Percentiles rank a stretch among this genome's conserved stretches.
Evolutionary conservation across 2,888 invertebrate species (phyloP).

Genomic region (Trichacis sp.): DNA sequence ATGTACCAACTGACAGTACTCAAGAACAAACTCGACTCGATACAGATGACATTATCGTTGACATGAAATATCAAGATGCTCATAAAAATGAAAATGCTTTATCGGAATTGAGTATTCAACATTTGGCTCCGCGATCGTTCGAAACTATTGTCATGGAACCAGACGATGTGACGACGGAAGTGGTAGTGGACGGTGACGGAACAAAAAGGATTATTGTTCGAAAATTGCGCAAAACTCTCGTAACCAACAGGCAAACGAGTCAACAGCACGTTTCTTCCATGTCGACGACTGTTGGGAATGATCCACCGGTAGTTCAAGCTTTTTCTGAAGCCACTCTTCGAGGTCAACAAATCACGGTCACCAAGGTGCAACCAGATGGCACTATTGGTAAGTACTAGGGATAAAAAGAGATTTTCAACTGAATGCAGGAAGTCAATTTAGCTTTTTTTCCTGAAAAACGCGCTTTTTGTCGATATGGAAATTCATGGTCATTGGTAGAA

Average conservation of each 20-base stretch:
- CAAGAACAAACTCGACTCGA: slow-evolving; percentile 41
- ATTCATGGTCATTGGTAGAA: too few relatives aligned
- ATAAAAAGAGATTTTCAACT: too few relatives aligned
- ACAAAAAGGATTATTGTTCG: slow-evolving; percentile 83
- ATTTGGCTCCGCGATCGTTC: slow-evolving; percentile 81
- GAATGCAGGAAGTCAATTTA: too few relatives aligned
- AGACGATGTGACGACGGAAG: slow-evolving; percentile 85
- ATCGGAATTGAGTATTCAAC: slow-evolving; percentile 79
- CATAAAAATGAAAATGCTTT: slow-evolving; percentile 71
- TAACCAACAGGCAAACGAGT: slow-evolving; percentile 74
- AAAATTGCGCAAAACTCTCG: slow-evolving; percentile 78
- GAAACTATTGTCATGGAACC: slow-evolving; percentile 86
- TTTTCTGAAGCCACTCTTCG: slow-evolving; percentile 78
- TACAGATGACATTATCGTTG: slow-evolving; percentile 76
- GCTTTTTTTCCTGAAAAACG: too few relatives aligned
- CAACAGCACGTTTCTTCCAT: slow-evolving; percentile 74
- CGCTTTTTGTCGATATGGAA: too few relatives aligned
- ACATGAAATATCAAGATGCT: slow-evolving; percentile 78
- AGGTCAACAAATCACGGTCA: slow-evolving; percentile 75
- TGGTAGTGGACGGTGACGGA: slow-evolving; percentile 83
- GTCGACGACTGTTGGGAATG: slow-evolving; percentile 72
- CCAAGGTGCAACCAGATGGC: slow-evolving; percentile 74
- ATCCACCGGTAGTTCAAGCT: slow-evolving; percentile 74
- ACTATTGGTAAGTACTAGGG: slow-evolving; percentile 65
- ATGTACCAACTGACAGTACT: slow-evolving; percentile 45